Conservation (phyloP, 2,113 vertebrate genomes). For the Corythornis madagascariensis region DNA sequence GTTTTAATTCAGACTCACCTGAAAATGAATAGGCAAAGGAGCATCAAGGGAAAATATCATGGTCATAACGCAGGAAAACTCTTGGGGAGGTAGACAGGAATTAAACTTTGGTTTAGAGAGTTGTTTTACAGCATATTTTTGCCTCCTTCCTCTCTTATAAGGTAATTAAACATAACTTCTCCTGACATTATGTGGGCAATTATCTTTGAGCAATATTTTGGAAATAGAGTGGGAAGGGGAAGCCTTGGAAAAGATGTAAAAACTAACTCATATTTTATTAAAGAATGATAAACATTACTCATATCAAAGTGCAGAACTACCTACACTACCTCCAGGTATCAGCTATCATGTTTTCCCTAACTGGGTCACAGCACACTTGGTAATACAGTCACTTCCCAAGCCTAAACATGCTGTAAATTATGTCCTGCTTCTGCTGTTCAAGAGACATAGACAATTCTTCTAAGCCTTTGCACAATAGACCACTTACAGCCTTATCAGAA, state of each 20-base stretch:
- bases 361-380: neutral
- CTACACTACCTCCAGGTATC: neutral
- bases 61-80: neutral
- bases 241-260: neutral
- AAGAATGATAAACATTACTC: neutral
- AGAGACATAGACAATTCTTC: neutral
- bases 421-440: neutral
- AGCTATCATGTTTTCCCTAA: neutral
- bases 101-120: neutral
- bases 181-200: rapidly evolving
- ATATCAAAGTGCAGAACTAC: neutral
- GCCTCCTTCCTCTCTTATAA: neutral
- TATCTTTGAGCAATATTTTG: neutral
- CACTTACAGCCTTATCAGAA: neutral
- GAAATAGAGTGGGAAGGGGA: neutral
- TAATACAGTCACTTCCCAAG: neutral
- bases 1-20: neutral
- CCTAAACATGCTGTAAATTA: neutral
- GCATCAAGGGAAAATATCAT: neutral
- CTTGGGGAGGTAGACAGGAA: neutral
- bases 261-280: neutral
- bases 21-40: neutral
- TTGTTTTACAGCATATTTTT: neutral
- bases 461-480: neutral
- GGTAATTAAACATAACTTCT: neutral